These are phyloP conservation scores for Nyctalus aviator DNA, from an alignment of 2,797 vertebrate species.

Conservation along the genomic window DNA sequence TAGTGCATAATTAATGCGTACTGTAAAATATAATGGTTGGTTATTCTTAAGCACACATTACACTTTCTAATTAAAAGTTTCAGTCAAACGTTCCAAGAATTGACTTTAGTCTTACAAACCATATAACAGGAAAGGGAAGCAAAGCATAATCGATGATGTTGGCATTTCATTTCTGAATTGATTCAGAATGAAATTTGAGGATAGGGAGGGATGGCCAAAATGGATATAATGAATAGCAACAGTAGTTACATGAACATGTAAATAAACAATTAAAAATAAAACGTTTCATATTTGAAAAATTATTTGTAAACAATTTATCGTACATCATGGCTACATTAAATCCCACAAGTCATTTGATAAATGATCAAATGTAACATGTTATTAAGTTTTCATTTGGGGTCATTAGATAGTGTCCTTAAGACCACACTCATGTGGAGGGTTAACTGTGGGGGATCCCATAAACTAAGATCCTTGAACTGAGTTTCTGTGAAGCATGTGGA, in stretches of 20 bases:
- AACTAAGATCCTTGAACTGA: background rate
- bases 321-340: background rate
- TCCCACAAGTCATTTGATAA: slow-evolving; percentile 22
- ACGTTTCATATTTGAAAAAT: background rate
- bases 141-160: background rate
- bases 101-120: slow-evolving; percentile 8
- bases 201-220: background rate
- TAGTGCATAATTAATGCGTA: background rate
- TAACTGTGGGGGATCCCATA: background rate
- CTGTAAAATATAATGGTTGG: background rate
- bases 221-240: background rate
- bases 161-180: background rate
- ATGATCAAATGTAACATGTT: background rate
- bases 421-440: background rate
- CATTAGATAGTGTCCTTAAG: background rate
- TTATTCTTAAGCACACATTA: background rate
- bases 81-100: background rate
- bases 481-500: background rate
- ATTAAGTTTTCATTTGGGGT: background rate
- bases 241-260: background rate
- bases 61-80: slow-evolving; percentile 42
- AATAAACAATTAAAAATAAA: background rate
- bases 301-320: background rate
- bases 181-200: background rate
- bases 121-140: background rate